Conservation (phyloP, 2,888 invertebrate genomes). For the Drosophila mayaguana region DNA sequence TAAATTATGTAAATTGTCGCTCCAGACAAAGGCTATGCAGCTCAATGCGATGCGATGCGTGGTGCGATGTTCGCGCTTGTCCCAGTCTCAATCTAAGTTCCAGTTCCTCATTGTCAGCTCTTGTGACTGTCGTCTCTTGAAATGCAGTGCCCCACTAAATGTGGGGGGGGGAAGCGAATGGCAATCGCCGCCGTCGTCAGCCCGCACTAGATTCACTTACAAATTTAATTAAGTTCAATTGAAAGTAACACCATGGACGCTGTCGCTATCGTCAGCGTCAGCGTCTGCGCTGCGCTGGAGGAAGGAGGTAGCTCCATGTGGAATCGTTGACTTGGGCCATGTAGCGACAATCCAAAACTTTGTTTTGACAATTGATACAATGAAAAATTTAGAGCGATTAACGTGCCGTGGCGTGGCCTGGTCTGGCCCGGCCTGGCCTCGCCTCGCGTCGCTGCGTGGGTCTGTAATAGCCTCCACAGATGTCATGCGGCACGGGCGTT, state of each 20-base stretch:
- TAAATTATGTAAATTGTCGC: slow-evolving; percentile 84
- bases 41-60: slow-evolving; percentile 17
- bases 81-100: slow-evolving; percentile 22
- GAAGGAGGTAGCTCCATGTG: slow-evolving; percentile 31
- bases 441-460: slow-evolving; percentile 56
- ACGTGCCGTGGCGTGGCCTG: slow-evolving; percentile 30
- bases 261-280: slow-evolving; percentile 19
- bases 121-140: slow-evolving; percentile 39
- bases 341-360: slow-evolving; percentile 75
- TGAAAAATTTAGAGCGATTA: slow-evolving; percentile 78
- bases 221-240: slow-evolving; percentile 85
- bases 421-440: not conserved
- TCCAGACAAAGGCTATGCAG: slow-evolving; percentile 71
- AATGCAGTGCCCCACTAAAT: slow-evolving; percentile 40
- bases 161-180: slow-evolving; percentile 22
- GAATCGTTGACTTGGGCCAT: slow-evolving; percentile 49
- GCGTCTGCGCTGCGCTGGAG: slow-evolving; percentile 7
- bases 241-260: slow-evolving; percentile 79
- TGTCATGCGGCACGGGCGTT: slow-evolving; percentile 23
- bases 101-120: slow-evolving; percentile 58
- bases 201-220: slow-evolving; percentile 85
- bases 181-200: slow-evolving; percentile 37
- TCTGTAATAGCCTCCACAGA: slow-evolving; percentile 48
- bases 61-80: slow-evolving; percentile 28
- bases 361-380: slow-evolving; percentile 81